Evolutionary conservation across 2,888 invertebrate species (phyloP).

Genomic region (Torymus texanus): DNA sequence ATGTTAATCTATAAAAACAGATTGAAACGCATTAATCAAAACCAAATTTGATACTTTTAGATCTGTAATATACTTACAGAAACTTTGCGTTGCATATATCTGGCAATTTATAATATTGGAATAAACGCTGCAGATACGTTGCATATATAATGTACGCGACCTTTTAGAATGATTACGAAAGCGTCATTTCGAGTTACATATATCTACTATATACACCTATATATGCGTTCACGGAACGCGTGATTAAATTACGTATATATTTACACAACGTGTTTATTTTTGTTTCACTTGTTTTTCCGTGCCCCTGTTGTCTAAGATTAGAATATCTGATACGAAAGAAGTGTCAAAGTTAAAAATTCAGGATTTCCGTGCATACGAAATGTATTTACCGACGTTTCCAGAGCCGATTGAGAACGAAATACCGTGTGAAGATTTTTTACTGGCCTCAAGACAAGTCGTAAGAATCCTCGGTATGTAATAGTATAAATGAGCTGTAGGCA

Average conservation of each 20-base stretch:
- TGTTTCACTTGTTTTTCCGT: slow-evolving; percentile 17
- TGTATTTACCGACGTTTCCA: slow-evolving; percentile 75
- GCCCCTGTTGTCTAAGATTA: neutral
- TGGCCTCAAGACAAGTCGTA: slow-evolving; percentile 80
- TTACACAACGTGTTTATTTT: neutral
- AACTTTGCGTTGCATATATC: no score
- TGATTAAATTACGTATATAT: slow-evolving; percentile 22
- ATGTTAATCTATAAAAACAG: no score
- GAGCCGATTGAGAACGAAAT: slow-evolving; percentile 78
- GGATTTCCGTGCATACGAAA: neutral
- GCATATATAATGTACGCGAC: no score
- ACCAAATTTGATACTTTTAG: no score
- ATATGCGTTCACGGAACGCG: neutral
- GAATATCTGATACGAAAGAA: slow-evolving; percentile 25
- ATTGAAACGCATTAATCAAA: no score
- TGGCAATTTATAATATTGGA: no score
- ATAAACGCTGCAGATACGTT: no score
- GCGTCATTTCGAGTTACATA: neutral
- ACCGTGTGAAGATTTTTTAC: slow-evolving; percentile 79
- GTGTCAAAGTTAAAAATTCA: slow-evolving; percentile 15
- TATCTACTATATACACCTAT: neutral
- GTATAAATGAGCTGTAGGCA: neutral
- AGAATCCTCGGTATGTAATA: slow-evolving; percentile 79
- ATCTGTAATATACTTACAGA: no score
- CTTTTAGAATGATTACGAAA: no score